phyloP scores from a whole-genome alignment of 2,888 invertebrate species.

The Eilema griseolum region DNA sequence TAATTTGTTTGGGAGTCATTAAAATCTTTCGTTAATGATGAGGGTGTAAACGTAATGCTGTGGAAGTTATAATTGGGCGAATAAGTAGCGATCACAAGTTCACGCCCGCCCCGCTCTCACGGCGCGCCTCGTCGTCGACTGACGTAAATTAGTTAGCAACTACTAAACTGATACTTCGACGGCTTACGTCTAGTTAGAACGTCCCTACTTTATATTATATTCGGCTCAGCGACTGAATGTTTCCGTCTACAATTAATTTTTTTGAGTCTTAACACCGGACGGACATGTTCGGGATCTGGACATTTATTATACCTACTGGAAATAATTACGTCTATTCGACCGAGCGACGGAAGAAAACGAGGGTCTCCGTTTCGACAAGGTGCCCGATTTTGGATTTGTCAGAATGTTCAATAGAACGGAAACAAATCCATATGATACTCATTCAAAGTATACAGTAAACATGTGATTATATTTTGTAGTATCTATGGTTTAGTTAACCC shows the following conservation, averaged over 20 bases:
- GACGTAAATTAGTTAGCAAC: constrained; percentile 78
- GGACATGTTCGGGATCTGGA: no score
- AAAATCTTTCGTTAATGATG: constrained; percentile 46
- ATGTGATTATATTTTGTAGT: no score
- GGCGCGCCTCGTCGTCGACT: constrained; percentile 44
- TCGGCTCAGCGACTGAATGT: constrained; percentile 31
- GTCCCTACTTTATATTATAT: constrained; percentile 53
- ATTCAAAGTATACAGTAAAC: no score
- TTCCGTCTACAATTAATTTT: constrained; percentile 23
- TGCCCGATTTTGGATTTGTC: no score
- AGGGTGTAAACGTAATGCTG: constrained; percentile 58
- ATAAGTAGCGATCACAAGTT: constrained; percentile 72
- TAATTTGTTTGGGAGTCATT: constrained; percentile 47
- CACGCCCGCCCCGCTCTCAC: constrained; percentile 57
- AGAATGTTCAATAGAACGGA: no score
- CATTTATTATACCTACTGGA: not conserved
- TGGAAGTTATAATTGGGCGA: constrained; percentile 77
- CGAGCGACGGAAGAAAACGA: no score
- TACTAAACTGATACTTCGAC: constrained; percentile 74
- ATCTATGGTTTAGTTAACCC: no score
- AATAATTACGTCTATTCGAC: not conserved
- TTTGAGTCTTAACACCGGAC: not conserved
- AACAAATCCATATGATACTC: no score
- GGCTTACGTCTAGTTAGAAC: constrained; percentile 65
- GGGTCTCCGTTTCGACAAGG: no score